phyloP scores from a whole-genome alignment of 1,140 invertebrate species.

The Leptopilina clavipes region DNA sequence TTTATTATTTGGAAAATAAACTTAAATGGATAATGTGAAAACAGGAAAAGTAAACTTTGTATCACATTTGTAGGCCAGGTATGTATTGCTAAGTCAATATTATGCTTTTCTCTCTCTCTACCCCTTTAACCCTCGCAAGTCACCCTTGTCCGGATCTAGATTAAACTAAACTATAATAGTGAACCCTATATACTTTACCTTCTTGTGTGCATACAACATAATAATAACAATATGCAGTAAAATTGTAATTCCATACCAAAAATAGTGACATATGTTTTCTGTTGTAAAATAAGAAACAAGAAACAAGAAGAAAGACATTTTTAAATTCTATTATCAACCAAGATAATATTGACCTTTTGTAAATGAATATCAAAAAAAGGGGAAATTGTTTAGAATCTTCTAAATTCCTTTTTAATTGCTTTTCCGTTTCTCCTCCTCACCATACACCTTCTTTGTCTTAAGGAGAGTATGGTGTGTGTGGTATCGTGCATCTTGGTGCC shows the following conservation, averaged over 20 bases:
- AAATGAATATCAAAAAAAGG: neutral
- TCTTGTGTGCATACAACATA: neutral
- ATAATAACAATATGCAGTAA: neutral
- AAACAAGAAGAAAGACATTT: too few relatives aligned
- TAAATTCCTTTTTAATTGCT: neutral
- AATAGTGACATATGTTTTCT: too few relatives aligned
- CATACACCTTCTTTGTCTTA: constrained; percentile 8
- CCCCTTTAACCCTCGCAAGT: constrained; percentile 42
- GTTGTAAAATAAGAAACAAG: too few relatives aligned
- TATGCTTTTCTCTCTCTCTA: constrained; percentile 61
- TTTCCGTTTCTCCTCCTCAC: neutral
- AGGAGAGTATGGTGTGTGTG: constrained; percentile 47
- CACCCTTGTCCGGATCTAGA: neutral
- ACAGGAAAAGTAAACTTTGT: constrained; percentile 48
- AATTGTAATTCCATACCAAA: too few relatives aligned
- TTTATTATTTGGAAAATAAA: constrained; percentile 1
- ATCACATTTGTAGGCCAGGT: constrained; percentile 39
- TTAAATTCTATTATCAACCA: too few relatives aligned
- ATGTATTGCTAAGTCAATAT: constrained; percentile 63
- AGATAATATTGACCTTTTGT: neutral
- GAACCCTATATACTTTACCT: neutral
- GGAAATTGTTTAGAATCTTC: neutral
- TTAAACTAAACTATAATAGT: neutral
- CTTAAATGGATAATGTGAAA: constrained; percentile 51
- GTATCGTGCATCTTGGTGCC: constrained; percentile 58